Percentiles rank a stretch among this genome's conserved stretches.
phyloP scores from a whole-genome alignment of 1,140 invertebrate species.

The Notospermus geniculatus region DNA sequence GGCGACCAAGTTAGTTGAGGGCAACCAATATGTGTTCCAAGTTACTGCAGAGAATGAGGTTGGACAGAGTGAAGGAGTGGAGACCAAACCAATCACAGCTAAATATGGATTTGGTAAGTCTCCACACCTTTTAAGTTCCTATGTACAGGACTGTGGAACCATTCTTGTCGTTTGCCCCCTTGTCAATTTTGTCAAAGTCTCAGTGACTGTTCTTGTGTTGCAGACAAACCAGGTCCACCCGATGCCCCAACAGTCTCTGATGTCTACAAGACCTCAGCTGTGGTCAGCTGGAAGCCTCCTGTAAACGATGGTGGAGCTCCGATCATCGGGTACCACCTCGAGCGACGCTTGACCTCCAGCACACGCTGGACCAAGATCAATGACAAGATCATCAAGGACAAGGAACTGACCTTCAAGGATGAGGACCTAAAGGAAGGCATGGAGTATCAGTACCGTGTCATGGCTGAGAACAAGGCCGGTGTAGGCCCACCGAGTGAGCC shows the following conservation, averaged over 20 bases:
- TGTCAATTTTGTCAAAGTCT: not conserved
- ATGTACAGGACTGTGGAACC: not conserved
- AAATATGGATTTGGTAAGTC: conserved; percentile 87
- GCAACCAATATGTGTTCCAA: conserved; percentile 94
- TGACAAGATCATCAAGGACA: conserved; percentile 78
- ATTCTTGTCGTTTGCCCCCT: too few species aligned
- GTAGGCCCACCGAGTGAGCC: conserved; percentile 76
- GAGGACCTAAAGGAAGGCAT: conserved; percentile 83
- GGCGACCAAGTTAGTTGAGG: conserved; percentile 68
- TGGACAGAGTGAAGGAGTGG: conserved; percentile 69
- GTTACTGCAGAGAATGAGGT: conserved; percentile 58
- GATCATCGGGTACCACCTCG: conserved; percentile 40
- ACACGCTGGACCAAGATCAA: conserved; percentile 54
- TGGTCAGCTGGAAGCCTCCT: conserved; percentile 80
- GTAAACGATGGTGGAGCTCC: conserved; percentile 81
- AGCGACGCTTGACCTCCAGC: conserved; percentile 66
- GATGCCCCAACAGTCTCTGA: conserved; percentile 87
- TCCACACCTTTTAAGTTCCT: not conserved
- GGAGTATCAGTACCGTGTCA: conserved; percentile 92
- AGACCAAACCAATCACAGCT: conserved; percentile 68
- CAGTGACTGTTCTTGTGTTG: conserved; percentile 9
- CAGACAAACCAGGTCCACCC: conserved; percentile 61
- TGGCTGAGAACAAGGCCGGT: conserved; percentile 92
- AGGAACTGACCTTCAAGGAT: conserved; percentile 60
- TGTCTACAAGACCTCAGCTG: conserved; percentile 65